Evolutionary conservation across 2,113 vertebrate species (phyloP), one percentile per base, ranked within the genome.

Genomic region (Amphiprion ocellaris): DNA sequence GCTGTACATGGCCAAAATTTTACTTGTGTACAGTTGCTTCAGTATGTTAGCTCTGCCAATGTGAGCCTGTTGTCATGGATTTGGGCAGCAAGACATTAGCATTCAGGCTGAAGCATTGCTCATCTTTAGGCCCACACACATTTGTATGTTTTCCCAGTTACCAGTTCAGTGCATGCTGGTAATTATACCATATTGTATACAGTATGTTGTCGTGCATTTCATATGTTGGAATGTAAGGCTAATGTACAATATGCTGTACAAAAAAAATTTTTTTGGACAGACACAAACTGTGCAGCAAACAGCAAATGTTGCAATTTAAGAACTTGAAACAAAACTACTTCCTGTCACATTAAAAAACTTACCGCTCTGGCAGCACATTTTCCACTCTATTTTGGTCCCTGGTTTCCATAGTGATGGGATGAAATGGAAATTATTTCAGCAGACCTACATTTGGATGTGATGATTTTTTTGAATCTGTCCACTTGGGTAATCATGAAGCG

Each of bases 341-440:
- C 64, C 55, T 77, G 69, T 67, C 46, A 54, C 37, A 65, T 69
- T 24, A 68, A 58, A 59, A 62, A 69, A 55, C 46, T 39, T 72
- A 21, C 49, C 21, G 26, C 65, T 61, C 55, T 78, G 68, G 74
- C 80, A 80, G 73, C 61, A 71, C 62, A 80, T 83, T 79, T 79
- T 67, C 52, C n/a, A 72, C 63, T 81, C 82, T 84, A 79, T 84
- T 88, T 85, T 85, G 59, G 87, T 86, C 81, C 77, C 19, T 81
- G 79, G 90, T 92, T 92, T 89, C 90, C 85, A 92, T 92, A 89
- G 91, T 21, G 75, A 91, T 90, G 58, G 65, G 67, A 72, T 82
- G 70, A 84, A 87, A 84, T 76, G 61, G 74, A 87, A 82, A 82
- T 84, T 16, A 86, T 83, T 76, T 79, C 81, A 68, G 62, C 60